These are phyloP conservation scores for Xylocampa areola DNA, from an alignment of 2,888 invertebrate genomes.

Conservation along the genomic window DNA sequence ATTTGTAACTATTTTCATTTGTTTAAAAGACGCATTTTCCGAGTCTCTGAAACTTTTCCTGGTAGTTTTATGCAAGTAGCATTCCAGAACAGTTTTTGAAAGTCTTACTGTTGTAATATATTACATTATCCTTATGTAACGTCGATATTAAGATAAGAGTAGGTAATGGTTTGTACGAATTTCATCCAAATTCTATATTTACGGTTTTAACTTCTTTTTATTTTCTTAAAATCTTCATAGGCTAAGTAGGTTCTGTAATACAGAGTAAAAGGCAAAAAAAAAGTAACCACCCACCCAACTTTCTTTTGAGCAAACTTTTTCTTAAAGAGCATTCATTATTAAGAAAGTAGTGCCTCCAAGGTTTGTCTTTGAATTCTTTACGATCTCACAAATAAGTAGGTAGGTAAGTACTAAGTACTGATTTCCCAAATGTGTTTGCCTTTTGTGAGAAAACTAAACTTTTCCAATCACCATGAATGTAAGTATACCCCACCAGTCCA, in stretches of 20 bases:
- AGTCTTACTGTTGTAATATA: no score
- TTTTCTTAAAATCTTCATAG: constrained; percentile 2
- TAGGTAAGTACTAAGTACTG: constrained; percentile 27
- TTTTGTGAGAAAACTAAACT: constrained; percentile 58
- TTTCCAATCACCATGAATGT: constrained; percentile 67
- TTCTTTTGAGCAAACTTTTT: constrained; percentile 23
- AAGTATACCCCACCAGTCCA: constrained; percentile 45
- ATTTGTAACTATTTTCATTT: background rate
- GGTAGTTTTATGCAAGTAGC: no score
- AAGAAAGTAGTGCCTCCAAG: constrained; percentile 24
- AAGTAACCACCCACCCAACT: constrained; percentile 1
- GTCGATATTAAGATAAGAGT: no score
- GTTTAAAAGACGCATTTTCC: no score
- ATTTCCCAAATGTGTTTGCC: constrained; percentile 51
- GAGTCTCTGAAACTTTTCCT: no score
- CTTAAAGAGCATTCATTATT: constrained; percentile 40
- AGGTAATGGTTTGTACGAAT: no score
- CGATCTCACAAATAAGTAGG: constrained; percentile 24
- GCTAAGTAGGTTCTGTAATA: constrained; percentile 6
- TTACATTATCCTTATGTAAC: no score
- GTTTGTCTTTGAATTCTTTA: constrained; percentile 50
- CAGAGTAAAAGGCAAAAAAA: background rate
- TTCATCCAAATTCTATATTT: no score
- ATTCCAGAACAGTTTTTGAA: no score
- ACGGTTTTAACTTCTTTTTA: no score